These are phyloP conservation scores for Pogonognathellus flavescens DNA, from an alignment of 1,140 invertebrate species.

Conservation along the genomic window DNA sequence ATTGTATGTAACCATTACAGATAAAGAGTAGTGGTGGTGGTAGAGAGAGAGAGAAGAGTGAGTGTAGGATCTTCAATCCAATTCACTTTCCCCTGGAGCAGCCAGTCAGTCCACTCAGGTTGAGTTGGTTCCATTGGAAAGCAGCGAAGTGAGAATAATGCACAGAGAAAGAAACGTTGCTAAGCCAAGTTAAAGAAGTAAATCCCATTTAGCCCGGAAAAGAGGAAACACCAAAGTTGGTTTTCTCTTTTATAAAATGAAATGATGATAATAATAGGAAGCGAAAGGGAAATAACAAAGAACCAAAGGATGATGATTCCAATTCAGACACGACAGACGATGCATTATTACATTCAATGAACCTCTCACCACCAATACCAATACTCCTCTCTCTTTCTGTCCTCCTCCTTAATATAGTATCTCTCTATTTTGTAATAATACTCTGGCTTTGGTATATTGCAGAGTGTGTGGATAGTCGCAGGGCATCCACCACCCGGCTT, in stretches of 20 bases:
- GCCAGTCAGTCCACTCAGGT: background rate
- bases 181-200: slow-evolving; percentile 25
- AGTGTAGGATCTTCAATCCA: slow-evolving; percentile 1
- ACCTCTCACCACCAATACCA: too few species aligned
- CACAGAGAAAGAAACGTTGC: slow-evolving; percentile 17
- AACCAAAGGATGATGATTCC: background rate
- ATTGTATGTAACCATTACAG: too few species aligned
- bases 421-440: too few species aligned
- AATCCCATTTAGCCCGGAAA: slow-evolving; percentile 43
- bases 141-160: slow-evolving; percentile 26
- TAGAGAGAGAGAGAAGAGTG: background rate
- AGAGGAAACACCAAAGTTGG: slow-evolving; percentile 40
- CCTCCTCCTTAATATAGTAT: too few species aligned
- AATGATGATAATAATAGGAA: slow-evolving; percentile 36
- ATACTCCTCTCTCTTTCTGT: too few species aligned
- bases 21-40: too few species aligned
- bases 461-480: too few species aligned
- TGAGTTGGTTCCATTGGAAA: background rate
- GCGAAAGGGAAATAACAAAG: slow-evolving; percentile 26
- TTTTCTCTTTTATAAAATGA: slow-evolving; percentile 39
- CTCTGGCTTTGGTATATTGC: too few species aligned
- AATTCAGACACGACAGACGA: too few species aligned
- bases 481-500: too few species aligned
- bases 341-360: too few species aligned
- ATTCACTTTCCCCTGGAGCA: slow-evolving; percentile 12